A percentile compares a stretch with the other conserved stretches of the same genome.
phyloP scores from a whole-genome alignment of 1,140 invertebrate genomes.

The Matsumurasca onukii region DNA sequence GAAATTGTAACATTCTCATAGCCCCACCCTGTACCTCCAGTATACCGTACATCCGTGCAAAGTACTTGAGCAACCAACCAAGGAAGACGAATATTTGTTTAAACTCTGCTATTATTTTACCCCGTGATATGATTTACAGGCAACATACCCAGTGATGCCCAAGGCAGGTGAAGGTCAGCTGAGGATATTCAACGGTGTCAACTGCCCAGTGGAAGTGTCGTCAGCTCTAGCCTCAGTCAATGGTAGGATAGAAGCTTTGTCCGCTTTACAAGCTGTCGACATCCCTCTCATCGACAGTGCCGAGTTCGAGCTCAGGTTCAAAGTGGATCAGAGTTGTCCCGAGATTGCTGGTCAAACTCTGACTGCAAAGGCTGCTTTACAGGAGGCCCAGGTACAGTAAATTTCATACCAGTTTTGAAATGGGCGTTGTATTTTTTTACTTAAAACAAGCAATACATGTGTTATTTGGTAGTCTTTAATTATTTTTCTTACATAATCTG shows the following conservation, averaged over 20 bases:
- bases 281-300: slow-evolving; percentile 15
- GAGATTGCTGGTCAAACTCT: neutral
- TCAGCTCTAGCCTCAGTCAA: neutral
- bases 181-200: slow-evolving; percentile 67
- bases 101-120: too few relatives aligned
- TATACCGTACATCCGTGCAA: too few relatives aligned
- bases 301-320: slow-evolving; percentile 1
- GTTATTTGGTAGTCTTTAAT: slow-evolving; percentile 7
- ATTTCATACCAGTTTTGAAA: neutral
- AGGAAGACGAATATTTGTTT: too few relatives aligned
- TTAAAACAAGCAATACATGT: too few relatives aligned
- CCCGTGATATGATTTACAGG: too few relatives aligned
- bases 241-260: neutral
- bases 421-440: too few relatives aligned
- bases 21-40: too few relatives aligned
- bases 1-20: too few relatives aligned
- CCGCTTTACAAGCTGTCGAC: neutral
- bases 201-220: slow-evolving; percentile 44
- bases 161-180: slow-evolving; percentile 60
- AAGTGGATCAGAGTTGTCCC: neutral
- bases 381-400: neutral
- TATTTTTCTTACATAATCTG: too few relatives aligned
- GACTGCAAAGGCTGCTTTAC: neutral
- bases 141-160: slow-evolving; percentile 66
- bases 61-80: too few relatives aligned